Conservation (phyloP, 2,113 vertebrate species). For the Morone chrysops region DNA sequence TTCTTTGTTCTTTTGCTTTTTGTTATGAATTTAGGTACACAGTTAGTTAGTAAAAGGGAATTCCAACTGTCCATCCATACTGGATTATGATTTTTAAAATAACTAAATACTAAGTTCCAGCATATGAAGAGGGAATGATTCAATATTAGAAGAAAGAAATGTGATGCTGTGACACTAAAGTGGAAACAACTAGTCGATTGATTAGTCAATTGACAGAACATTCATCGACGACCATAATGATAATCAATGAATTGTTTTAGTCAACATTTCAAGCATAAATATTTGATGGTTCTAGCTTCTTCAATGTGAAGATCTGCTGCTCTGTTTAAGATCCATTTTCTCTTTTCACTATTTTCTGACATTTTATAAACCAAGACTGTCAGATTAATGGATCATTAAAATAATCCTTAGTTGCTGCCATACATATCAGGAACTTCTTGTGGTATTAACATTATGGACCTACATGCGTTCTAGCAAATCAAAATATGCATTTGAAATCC, state of each 20-base stretch:
- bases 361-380: not conserved
- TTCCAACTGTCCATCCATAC: not conserved
- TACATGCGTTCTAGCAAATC: not conserved
- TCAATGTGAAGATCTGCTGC: no score
- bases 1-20: not conserved
- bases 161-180: not conserved
- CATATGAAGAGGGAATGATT: not conserved
- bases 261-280: not conserved
- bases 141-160: not conserved
- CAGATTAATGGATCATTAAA: not conserved
- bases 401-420: not conserved
- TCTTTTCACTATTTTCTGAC: no score
- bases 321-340: no score
- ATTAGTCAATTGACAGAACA: not conserved
- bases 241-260: not conserved
- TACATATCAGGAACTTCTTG: not conserved
- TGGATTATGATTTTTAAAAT: not conserved
- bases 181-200: not conserved
- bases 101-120: not conserved
- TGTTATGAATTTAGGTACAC: not conserved
- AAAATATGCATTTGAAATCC: not conserved
- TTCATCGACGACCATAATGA: not conserved
- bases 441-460: not conserved
- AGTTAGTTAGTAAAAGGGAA: not conserved
- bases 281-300: not conserved